phyloP scores from a whole-genome alignment of 92 coral and sea anemone genomes.

The Porites rus region DNA sequence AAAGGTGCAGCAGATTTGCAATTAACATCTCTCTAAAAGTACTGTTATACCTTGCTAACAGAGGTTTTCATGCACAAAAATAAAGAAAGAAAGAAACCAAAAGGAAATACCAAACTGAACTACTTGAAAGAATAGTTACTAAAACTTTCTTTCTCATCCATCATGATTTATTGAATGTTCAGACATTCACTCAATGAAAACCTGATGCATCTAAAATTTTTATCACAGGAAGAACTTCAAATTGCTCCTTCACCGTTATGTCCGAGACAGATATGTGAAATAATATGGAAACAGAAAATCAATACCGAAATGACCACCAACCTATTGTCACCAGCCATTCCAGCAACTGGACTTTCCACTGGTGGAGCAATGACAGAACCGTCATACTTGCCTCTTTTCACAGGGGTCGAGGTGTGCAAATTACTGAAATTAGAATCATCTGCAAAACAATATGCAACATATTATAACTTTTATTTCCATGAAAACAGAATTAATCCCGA shows the following conservation, averaged over 20 bases:
- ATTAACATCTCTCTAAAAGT: too few species aligned
- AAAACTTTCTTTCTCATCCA: too few species aligned
- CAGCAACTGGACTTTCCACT: not conserved
- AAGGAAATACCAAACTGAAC: too few species aligned
- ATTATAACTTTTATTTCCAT: not conserved
- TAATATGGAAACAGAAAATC: not conserved
- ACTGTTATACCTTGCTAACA: too few species aligned
- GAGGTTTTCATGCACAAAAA: too few species aligned
- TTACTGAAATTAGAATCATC: not conserved
- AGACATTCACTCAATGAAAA: not conserved
- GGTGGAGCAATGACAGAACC: not conserved
- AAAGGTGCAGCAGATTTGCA: too few species aligned
- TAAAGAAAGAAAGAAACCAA: too few species aligned
- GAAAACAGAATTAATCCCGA: not conserved
- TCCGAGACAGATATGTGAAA: not conserved
- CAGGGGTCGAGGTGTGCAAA: not conserved
- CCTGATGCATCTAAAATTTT: not conserved
- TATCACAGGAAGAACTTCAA: constrained; percentile 6
- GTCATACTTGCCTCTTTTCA: constrained; percentile 3
- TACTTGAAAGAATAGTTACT: too few species aligned
- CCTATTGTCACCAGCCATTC: too few species aligned
- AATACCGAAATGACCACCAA: too few species aligned
- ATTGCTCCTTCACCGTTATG: not conserved
- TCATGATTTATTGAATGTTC: constrained; percentile 1
- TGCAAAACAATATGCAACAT: not conserved